Evolutionary conservation across 2,888 invertebrate genomes (phyloP), one percentile per base, ranked within the genome.

Genomic region (Heterodera filipjevi): DNA sequence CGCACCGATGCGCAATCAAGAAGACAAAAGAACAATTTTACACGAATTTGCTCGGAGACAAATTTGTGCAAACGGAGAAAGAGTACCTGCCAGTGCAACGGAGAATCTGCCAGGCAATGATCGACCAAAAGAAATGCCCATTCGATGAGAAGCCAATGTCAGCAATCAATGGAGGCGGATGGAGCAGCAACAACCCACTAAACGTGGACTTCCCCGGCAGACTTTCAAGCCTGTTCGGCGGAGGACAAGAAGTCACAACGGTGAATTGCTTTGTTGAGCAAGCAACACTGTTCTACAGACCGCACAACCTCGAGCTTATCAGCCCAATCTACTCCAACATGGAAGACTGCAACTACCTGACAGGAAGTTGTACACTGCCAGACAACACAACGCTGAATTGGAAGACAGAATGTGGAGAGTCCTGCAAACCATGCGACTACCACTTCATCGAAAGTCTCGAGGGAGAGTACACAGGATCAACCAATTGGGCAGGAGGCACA

Each of bases 391-490:
- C 49, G 12, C 49, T 49, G 3, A 49, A 19, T 19, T 71, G 71
- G 71, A 27, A n/a, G n/a, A 71, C 39, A 8, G 46, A 30, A 22
- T 71, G 71, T 10, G n/a, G n/a, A 1, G n/a, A 71, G 8, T 22
- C 22, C n/a, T 71, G 71, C n/a, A 39, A 71, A 2, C 39, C 71
- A 6, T 71, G 71, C 30, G 46, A 71, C 12, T 46, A 71, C 30
- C 44, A 71, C n/a, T 71, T 44, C 46, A 22, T 71, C 71, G 44
- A 71, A 30, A n/a, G 46, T n/a, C n/a, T 71, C 22, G 71, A 71
- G 0, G 71, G 71, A 46, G 71, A 71, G 27, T 27, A 44, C 46
- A 71, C 44, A 5, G 44, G 30, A 71, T 49, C 49, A 49, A 19
- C 49, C 1, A 16, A 49, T 19, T 49, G 49, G 49, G 49, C 49